Base-by-base conservation (phyloP, 2,797 vertebrate species). In the Bryconaethiops microstoma region DNA sequence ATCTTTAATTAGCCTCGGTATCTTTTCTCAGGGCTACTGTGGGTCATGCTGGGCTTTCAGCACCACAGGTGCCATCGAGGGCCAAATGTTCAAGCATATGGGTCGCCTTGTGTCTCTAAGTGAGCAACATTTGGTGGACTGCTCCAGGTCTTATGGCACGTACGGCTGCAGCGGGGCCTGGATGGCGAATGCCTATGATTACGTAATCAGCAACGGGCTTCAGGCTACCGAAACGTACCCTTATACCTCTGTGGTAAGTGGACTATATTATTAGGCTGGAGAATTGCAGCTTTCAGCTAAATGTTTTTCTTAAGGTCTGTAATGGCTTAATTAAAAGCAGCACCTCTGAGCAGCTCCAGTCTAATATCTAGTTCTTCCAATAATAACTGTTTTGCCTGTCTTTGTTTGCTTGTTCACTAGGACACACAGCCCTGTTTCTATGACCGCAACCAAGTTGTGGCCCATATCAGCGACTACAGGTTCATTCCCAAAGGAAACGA, bases 211-310 rank as follows among this genome's bases (percentile, higher is more conserved):
- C 77, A 92, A 93, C 0, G 97, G 97, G 35, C 93, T 99, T 82
- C 95, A 97, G 88, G 91, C 96, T 0, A 93, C 97, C 35, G 89
- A 88, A 3, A 94, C 94, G 5, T 99, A 99, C 78, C 97, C 97
- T 0, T 99, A 99, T 69, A 91, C 91, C 62, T 97, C 90, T 21
- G 92, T 88, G 94, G 97, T 99, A 89, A 92, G 90, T 40, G 12
- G 14, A 21, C 59, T 62, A 14, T 62, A 5, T 62, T 4, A 25
- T 16, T 19, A 14, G 25, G 19, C 48, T 39, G n/a, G 7, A 54
- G 21, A 57, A n/a, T 14, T 72, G 23, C 5, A 17, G 9, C 21
- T 42, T 7, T 45, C 35, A 19, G 35, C 19, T 40, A 39, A 7
- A 14, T 39, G 54, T 7, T 57, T 50, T 55, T 65, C 35, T 40